Conservation (phyloP, 2,113 vertebrate genomes). For the Salvelinus namaycush region DNA sequence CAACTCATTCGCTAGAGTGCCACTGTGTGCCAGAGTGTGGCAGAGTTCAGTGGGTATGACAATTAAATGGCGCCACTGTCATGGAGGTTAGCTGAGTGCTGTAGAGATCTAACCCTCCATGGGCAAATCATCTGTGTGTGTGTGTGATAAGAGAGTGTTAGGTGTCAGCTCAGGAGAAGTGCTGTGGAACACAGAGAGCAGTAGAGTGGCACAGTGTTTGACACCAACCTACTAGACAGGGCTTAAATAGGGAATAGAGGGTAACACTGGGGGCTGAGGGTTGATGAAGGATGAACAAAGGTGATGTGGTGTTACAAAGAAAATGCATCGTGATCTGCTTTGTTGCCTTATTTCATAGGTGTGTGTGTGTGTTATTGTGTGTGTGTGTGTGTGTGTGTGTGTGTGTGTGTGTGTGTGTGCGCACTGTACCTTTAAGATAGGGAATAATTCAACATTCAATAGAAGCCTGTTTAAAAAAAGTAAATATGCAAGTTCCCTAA, state of each 20-base stretch:
- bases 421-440: background rate
- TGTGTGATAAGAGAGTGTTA: conserved; percentile 48
- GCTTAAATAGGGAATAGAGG: conserved; percentile 75
- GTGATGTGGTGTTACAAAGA: conserved; percentile 73
- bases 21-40: conserved; percentile 19
- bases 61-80: conserved; percentile 39
- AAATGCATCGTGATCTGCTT: conserved; percentile 70
- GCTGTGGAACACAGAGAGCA: conserved; percentile 64
- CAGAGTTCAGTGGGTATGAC: conserved; percentile 54
- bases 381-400: background rate
- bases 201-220: conserved; percentile 60
- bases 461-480: background rate
- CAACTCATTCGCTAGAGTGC: conserved; percentile 27
- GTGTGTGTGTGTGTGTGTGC: background rate
- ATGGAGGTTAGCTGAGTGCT: conserved; percentile 48
- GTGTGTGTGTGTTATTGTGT: conserved; percentile 37
- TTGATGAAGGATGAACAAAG: conserved; percentile 77
- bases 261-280: conserved; percentile 67
- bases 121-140: conserved; percentile 44
- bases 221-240: conserved; percentile 67
- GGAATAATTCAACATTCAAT: background rate
- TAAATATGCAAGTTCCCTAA: background rate
- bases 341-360: conserved; percentile 73
- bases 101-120: conserved; percentile 53
- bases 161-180: conserved; percentile 67